These are phyloP conservation scores for Crocidura indochinensis DNA, from an alignment of 2,797 vertebrate genomes.

Conservation along the genomic window DNA sequence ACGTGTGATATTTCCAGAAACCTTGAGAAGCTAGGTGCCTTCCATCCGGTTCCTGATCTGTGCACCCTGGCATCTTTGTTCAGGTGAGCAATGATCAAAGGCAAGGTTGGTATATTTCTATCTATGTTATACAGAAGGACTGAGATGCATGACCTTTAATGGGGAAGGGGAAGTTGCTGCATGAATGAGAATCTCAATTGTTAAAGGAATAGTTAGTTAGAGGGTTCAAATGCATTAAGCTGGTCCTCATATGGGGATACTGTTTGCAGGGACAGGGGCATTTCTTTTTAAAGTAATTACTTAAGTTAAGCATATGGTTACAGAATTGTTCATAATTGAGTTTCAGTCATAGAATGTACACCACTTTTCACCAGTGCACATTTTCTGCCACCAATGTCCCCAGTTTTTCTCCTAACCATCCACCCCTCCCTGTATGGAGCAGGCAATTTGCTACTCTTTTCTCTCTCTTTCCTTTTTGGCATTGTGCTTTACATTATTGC, in stretches of 20 bases:
- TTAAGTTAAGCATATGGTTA: too few relatives aligned
- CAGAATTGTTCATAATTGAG: too few relatives aligned
- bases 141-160: neutral
- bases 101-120: neutral
- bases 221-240: too few relatives aligned
- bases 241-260: neutral
- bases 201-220: neutral
- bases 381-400: too few relatives aligned
- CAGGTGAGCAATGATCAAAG: neutral
- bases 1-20: neutral
- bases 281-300: too few relatives aligned
- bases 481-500: too few relatives aligned
- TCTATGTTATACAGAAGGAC: neutral
- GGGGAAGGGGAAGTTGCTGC: neutral
- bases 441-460: too few relatives aligned
- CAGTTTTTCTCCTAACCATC: too few relatives aligned
- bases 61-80: neutral
- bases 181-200: neutral
- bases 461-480: too few relatives aligned
- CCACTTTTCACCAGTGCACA: too few relatives aligned
- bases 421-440: too few relatives aligned
- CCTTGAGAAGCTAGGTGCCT: neutral
- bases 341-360: too few relatives aligned
- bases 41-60: neutral
- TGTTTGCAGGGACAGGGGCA: neutral